Base-by-base conservation (phyloP, 1,140 invertebrate genomes). In the Hyphantria cunea region DNA sequence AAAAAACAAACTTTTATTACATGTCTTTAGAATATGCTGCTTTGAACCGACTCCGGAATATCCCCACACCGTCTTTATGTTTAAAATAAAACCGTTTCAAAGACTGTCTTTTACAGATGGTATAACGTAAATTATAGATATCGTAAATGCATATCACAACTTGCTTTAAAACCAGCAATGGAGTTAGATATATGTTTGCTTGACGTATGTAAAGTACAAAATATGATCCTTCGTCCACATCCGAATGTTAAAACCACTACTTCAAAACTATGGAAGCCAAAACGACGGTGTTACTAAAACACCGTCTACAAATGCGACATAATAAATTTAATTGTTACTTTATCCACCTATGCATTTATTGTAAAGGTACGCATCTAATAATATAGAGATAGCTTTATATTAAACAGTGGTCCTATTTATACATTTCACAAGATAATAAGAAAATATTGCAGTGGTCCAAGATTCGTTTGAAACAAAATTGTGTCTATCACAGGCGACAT, bases 1-100 rank as follows among this genome's bases (percentile, higher is more conserved):
- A 71, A 77, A 58, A 68, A 64, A 77, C 51, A 78, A 84, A 81
- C 64, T 68, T 73, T 78, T 83, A 76, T 52, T 63, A 64, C 68
- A 84, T 89, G 87, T 90, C 87, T 90, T 90, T 90, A 84, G 69
- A 78, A 77, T 63, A 66, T 88, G 87, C 84, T 89, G 86, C 87
- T 88, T 76, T 66, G 51, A 76, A 78, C 59, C 74, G 71, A 63
- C 47, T 56, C 49, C 53, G 53, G 50, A 55, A 62, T 62, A 15
- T 32, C 4, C 14, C 49, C 32, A 17, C 32, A 17, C 33, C 58
- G 49, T 54, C 41, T 59, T 50, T 50, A 59, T 12, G 17, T 12
- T 59, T 49, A 11, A 42, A n/a, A 37, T 37, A 58, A 58, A 58
- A 58, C 45, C 54, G 13, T 58, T n/a, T n/a, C n/a, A n/a, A n/a